A percentile compares a stretch with the other conserved stretches of the same genome.
phyloP scores from a whole-genome alignment of 2,113 vertebrate species.

The Oenanthe oenanthe region DNA sequence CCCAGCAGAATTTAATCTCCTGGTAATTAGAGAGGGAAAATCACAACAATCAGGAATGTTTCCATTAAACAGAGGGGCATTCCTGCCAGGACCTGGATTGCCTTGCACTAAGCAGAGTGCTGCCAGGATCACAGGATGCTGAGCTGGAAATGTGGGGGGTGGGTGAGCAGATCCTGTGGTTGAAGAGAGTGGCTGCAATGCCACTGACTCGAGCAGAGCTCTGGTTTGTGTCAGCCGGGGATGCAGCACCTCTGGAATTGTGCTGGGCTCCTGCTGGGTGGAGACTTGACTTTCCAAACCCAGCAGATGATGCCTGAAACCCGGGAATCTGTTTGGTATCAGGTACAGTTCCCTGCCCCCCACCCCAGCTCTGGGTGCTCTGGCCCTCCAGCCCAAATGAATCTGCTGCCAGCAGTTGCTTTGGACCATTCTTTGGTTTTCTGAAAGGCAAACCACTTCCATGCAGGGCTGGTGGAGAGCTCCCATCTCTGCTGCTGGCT shows the following conservation, averaged over 20 bases:
- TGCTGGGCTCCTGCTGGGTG: not conserved
- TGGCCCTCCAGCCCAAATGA: not conserved
- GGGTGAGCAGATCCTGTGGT: not conserved
- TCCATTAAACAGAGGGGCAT: not conserved
- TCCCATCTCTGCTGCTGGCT: not conserved
- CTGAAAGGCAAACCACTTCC: not conserved
- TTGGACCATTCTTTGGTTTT: not conserved
- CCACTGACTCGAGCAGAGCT: not conserved
- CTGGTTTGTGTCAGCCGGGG: not conserved
- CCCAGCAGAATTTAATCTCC: not conserved
- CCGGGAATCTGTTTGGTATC: not conserved
- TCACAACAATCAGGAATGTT: not conserved
- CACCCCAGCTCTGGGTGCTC: not conserved
- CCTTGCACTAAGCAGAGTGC: not conserved
- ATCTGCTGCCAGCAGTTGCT: not conserved
- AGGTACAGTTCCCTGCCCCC: not conserved
- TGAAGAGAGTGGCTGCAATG: not conserved
- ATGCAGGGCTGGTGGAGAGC: not conserved
- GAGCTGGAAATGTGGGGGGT: rapidly evolving
- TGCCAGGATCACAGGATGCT: not conserved
- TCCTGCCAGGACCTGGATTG: not conserved
- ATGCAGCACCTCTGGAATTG: not conserved
- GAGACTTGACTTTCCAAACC: not conserved
- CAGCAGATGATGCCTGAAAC: not conserved
- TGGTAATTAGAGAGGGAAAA: not conserved